These are phyloP conservation scores for Opisthograptis luteolata DNA, from an alignment of 2,888 invertebrate species.

Conservation along the genomic window DNA sequence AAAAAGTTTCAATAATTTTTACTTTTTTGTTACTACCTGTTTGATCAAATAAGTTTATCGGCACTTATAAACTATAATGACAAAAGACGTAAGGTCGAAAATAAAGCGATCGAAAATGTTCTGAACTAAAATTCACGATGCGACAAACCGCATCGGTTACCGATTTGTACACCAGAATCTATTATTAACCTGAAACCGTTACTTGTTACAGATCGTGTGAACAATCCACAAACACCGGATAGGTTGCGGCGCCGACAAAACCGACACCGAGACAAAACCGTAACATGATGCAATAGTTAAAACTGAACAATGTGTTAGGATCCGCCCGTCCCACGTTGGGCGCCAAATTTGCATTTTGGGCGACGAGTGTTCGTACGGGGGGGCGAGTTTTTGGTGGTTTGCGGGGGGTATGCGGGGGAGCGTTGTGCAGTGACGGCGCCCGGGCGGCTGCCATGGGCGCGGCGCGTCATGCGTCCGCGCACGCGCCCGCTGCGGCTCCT, in stretches of 20 bases:
- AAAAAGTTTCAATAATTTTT: too few species aligned
- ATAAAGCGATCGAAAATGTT: too few species aligned
- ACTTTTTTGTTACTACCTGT: too few species aligned
- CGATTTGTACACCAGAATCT: constrained; percentile 51
- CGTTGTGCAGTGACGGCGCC: constrained; percentile 80
- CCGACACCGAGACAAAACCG: constrained; percentile 53
- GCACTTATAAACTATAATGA: too few species aligned
- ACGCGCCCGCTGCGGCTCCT: constrained; percentile 82
- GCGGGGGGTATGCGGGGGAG: constrained; percentile 63
- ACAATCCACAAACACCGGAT: constrained; percentile 57
- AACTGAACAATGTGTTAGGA: constrained; percentile 37
- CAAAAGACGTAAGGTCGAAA: too few species aligned
- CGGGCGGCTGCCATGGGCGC: constrained; percentile 82
- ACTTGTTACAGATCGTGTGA: constrained; percentile 73
- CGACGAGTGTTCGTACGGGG: constrained; percentile 24
- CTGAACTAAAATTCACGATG: constrained; percentile 2
- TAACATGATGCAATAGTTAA: constrained; percentile 46
- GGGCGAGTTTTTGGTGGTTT: constrained; percentile 29
- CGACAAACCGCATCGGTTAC: constrained; percentile 44
- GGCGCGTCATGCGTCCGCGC: constrained; percentile 81
- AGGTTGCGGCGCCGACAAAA: constrained; percentile 58
- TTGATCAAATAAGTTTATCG: too few species aligned
- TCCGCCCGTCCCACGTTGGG: constrained; percentile 40
- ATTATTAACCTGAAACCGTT: constrained; percentile 64
- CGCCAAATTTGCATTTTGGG: constrained; percentile 34